Evolutionary conservation across 2,797 vertebrate species (phyloP).

Genomic region (Knipowitschia caucasica): DNA sequence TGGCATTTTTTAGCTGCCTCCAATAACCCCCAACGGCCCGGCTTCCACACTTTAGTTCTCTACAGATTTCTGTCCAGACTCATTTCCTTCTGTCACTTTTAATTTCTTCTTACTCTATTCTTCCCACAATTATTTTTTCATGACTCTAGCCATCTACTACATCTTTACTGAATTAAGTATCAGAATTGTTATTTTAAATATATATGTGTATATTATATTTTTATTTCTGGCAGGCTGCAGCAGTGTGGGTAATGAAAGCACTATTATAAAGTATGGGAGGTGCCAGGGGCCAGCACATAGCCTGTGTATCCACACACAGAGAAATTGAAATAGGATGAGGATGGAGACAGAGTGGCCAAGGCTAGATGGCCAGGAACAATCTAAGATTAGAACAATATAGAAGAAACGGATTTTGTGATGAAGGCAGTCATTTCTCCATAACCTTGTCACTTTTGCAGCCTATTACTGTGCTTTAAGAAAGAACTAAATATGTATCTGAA

Average conservation of each 20-base stretch:
- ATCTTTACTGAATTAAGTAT: too few relatives aligned
- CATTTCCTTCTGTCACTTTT: constrained; percentile 5
- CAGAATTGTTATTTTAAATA: too few relatives aligned
- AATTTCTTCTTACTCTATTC: constrained; percentile 13
- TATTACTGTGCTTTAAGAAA: constrained; percentile 1
- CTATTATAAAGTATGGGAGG: constrained; percentile 58
- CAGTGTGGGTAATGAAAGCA: constrained; percentile 58
- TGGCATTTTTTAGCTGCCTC: constrained; percentile 63
- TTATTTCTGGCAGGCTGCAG: constrained; percentile 59
- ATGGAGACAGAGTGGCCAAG: constrained; percentile 35
- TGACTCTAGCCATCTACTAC: constrained; percentile 35
- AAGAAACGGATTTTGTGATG: constrained; percentile 20
- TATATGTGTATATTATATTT: constrained; percentile 37
- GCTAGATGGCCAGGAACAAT: constrained; percentile 38
- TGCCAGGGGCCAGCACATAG: constrained; percentile 53
- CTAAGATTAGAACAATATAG: constrained; percentile 35
- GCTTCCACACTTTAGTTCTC: constrained; percentile 25
- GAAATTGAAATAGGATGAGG: constrained; percentile 54
- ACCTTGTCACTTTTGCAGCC: constrained; percentile 1
- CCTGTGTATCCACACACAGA: constrained; percentile 46
- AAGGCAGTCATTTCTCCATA: constrained; percentile 12
- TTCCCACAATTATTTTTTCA: constrained; percentile 25
- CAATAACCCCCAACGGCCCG: constrained; percentile 60
- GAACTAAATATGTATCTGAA: neutral
- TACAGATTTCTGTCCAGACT: constrained; percentile 16